A percentile compares a stretch with the other conserved stretches of the same genome.
Evolutionary conservation across 1,140 invertebrate genomes (phyloP).

Genomic region (Diorhabda sublineata): DNA sequence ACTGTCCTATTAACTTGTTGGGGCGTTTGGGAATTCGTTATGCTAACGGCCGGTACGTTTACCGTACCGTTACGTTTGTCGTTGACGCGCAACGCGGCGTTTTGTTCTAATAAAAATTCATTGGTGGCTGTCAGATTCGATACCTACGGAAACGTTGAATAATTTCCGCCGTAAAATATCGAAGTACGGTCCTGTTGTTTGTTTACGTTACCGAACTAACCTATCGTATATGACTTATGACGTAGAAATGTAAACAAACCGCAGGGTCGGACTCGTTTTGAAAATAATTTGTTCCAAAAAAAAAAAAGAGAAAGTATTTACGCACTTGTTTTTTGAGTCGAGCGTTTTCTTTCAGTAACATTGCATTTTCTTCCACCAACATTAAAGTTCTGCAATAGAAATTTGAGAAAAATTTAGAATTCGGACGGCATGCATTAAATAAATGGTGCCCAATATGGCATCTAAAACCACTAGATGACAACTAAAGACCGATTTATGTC

Average conservation of each 20-base stretch:
- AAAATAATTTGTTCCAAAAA: neutral
- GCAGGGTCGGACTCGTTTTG: too few relatives aligned
- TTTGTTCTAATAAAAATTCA: slow-evolving; percentile 77
- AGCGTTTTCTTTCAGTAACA: slow-evolving; percentile 67
- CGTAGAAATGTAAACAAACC: too few relatives aligned
- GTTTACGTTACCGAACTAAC: too few relatives aligned
- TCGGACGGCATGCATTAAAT: neutral
- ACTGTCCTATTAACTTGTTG: slow-evolving; percentile 56
- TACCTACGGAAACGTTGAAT: slow-evolving; percentile 28
- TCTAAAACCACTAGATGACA: too few relatives aligned
- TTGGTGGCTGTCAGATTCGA: slow-evolving; percentile 72
- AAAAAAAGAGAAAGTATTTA: slow-evolving; percentile 6
- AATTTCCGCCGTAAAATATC: too few relatives aligned
- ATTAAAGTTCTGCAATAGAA: slow-evolving; percentile 51
- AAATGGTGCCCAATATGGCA: neutral
- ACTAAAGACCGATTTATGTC: too few relatives aligned
- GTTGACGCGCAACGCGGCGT: slow-evolving; percentile 67
- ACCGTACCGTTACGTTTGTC: slow-evolving; percentile 56
- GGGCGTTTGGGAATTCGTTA: slow-evolving; percentile 54
- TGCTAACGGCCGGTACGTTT: slow-evolving; percentile 56
- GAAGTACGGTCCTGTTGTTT: too few relatives aligned
- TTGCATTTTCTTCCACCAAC: slow-evolving; percentile 70
- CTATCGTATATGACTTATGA: too few relatives aligned
- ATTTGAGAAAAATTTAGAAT: slow-evolving; percentile 7
- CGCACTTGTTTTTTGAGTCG: slow-evolving; percentile 67